Conservation (phyloP, 2,113 vertebrate species). For the Shinisaurus crocodilurus region DNA sequence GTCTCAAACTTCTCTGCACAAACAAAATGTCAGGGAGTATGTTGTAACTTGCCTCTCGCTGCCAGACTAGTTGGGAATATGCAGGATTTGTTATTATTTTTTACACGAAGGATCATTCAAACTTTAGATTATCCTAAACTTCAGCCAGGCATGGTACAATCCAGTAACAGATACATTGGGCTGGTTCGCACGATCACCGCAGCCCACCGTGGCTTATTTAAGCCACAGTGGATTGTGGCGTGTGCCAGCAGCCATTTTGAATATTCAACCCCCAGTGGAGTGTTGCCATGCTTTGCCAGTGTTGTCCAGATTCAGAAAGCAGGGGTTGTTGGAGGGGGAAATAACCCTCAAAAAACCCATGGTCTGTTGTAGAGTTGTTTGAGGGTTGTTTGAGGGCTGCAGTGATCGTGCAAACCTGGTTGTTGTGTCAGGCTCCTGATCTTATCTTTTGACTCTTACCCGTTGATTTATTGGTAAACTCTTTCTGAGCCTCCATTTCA, state of each 20-base stretch:
- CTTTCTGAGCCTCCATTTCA: background rate
- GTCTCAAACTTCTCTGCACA: background rate
- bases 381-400: too few relatives aligned
- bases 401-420: background rate
- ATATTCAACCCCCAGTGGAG: too few relatives aligned
- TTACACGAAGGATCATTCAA: background rate
- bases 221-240: too few relatives aligned
- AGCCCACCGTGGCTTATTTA: too few relatives aligned
- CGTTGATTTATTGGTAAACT: background rate
- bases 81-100: background rate
- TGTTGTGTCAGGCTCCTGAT: background rate
- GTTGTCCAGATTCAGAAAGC: too few relatives aligned
- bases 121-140: background rate
- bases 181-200: too few relatives aligned
- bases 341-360: too few relatives aligned
- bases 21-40: background rate
- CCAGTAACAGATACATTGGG: background rate
- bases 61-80: background rate
- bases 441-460: background rate
- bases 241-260: too few relatives aligned
- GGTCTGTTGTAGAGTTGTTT: too few relatives aligned
- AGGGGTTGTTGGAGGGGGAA: too few relatives aligned
- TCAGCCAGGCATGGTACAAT: background rate
- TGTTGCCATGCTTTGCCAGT: too few relatives aligned
- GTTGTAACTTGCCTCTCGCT: background rate